Conservation (phyloP, 2,888 invertebrate species). For the Caenorhabditis sp. region DNA sequence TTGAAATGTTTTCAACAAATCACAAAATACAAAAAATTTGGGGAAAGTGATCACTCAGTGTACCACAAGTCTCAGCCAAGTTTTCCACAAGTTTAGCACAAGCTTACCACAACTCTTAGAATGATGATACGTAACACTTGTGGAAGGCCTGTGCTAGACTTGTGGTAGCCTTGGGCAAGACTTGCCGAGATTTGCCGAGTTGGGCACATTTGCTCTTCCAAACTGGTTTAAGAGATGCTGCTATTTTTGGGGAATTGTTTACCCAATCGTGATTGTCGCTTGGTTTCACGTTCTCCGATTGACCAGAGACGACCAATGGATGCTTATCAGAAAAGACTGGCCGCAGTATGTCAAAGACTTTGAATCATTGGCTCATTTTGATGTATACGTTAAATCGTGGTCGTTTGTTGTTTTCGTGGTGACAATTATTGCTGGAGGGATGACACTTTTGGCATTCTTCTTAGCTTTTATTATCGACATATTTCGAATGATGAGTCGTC, state of each 20-base stretch:
- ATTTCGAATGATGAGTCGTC: background rate
- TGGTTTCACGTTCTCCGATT: background rate
- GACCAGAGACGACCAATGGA: constrained; percentile 2
- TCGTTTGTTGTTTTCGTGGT: background rate
- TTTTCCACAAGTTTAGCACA: too few species aligned
- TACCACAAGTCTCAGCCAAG: too few species aligned
- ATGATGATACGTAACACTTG: too few species aligned
- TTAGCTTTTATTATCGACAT: background rate
- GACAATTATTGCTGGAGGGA: background rate
- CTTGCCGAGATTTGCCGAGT: too few species aligned
- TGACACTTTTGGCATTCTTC: background rate
- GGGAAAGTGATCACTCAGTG: too few species aligned
- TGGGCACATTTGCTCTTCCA: background rate
- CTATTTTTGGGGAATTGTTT: background rate
- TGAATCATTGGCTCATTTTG: background rate
- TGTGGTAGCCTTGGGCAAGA: too few species aligned
- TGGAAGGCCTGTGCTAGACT: too few species aligned
- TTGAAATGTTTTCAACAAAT: too few species aligned
- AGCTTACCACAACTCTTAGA: too few species aligned
- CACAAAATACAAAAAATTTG: too few species aligned
- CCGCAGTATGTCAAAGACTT: background rate
- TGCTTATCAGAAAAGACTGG: background rate
- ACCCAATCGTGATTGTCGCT: background rate
- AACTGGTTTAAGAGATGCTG: background rate
- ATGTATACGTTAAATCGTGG: constrained; percentile 1